Evolutionary conservation across 2,797 vertebrate genomes (phyloP).

Genomic region (Hippoglossus hippoglossus): DNA sequence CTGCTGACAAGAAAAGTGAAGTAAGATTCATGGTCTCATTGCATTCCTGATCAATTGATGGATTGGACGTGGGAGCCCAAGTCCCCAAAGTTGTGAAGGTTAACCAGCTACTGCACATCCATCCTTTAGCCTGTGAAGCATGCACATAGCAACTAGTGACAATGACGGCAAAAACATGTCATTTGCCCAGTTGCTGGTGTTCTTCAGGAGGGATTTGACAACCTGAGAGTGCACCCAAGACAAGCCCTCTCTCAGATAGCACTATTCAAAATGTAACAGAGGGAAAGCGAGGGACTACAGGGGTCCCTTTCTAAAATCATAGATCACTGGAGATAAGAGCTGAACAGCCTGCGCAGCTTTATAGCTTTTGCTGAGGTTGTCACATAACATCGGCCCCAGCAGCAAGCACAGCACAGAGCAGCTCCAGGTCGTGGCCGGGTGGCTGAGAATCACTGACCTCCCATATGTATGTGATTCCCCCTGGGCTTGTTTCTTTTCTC

Average conservation of each 20-base stretch:
- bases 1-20: conserved; percentile 72
- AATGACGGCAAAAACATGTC: conserved; percentile 39
- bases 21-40: conserved; percentile 80
- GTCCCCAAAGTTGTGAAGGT: conserved; percentile 77
- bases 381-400: neutral
- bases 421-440: conserved; percentile 23
- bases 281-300: conserved; percentile 1
- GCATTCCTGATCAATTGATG: conserved; percentile 78
- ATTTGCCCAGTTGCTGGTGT: conserved; percentile 49
- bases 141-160: conserved; percentile 2
- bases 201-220: conserved; percentile 50
- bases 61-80: conserved; percentile 71
- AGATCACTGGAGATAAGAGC: conserved; percentile 22
- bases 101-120: conserved; percentile 66
- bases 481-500: conserved; percentile 31
- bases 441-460: conserved; percentile 23
- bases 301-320: conserved; percentile 1
- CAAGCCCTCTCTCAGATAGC: conserved; percentile 41
- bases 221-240: conserved; percentile 32
- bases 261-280: conserved; percentile 34
- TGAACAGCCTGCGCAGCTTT: conserved; percentile 6
- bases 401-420: conserved; percentile 18
- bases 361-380: conserved; percentile 2
- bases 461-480: conserved; percentile 20
- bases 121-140: conserved; percentile 56